Base-by-base conservation (phyloP, 2,888 invertebrate species). In the Drosophila kambysellisi region DNA sequence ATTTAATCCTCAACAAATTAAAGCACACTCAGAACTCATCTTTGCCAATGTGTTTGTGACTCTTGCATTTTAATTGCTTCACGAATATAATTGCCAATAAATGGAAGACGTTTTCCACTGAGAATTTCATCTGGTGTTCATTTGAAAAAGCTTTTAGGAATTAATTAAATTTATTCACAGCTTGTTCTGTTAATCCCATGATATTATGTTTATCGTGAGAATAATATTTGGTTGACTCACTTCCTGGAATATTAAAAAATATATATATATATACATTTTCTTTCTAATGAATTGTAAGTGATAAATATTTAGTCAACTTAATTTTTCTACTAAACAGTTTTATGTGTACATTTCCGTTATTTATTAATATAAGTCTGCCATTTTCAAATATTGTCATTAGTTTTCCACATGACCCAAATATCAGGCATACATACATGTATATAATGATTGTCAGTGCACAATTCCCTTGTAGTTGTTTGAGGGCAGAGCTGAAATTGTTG, bases 1-100 rank as follows among this genome's bases (percentile, higher is more conserved):
- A 76, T 70, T 41, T 67, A 81, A 87, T 74, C 70, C 68, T 46
- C 37, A 33, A 43, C 63, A 65, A 63, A 25, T 50, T 46, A 46
- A 20, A 52, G 35, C 30, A 8, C 39, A 11, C 4, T 11, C 32
- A 17, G 15, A 20, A n/a, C n/a, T 20, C 11, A 17, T 29, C 41
- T 43, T 20, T 56, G 25, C 20, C 29, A 15, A 9, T 35, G 37
- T 30, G n/a, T 20, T 0, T n/a, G 12, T 35, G 32, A 30, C 5
- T 32, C 29, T 30, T 51, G 50, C 12, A 29, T 39, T 68, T 54
- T 33, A 54, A 54, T 54, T 68, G 48, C 48, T 54, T 67, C 29
- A 37, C 32, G 39, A 15, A 17, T 33, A 48, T n/a, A 32, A 46
- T 20, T 48, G 56, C 3, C 43, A 32, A 61, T 33, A 61, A 30